Evolutionary conservation across 2,113 vertebrate genomes (phyloP).

Genomic region (Alligator sinensis): DNA sequence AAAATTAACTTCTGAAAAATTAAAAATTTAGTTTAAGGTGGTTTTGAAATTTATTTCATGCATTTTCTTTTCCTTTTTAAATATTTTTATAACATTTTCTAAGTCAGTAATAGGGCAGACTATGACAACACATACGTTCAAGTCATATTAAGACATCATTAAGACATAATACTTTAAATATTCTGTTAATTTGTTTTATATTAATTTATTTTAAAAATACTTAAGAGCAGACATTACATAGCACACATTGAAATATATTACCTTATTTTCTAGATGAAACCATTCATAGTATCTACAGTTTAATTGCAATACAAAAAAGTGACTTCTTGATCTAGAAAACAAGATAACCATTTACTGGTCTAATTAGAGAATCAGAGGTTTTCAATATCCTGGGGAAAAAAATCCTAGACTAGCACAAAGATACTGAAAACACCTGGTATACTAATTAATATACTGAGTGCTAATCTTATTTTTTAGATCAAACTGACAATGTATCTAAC

Average conservation of each 20-base stretch:
- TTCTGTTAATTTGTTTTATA: conserved; percentile 51
- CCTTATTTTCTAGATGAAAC: conserved; percentile 61
- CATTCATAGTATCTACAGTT: conserved; percentile 59
- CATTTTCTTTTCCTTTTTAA: background rate
- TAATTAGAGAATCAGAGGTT: conserved; percentile 60
- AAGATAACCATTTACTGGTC: conserved; percentile 42
- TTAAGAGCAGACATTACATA: conserved; percentile 42
- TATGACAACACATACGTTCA: accelerated
- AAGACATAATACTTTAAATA: background rate
- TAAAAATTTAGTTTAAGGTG: too few species aligned
- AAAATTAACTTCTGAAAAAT: too few species aligned
- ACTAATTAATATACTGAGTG: background rate
- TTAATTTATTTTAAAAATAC: background rate
- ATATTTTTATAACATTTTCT: background rate
- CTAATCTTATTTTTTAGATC: background rate
- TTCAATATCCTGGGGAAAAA: conserved; percentile 42
- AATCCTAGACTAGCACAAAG: background rate
- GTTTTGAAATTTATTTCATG: too few species aligned
- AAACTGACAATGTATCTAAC: background rate
- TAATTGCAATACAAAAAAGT: conserved; percentile 33
- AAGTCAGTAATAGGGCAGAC: background rate
- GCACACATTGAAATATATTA: conserved; percentile 65
- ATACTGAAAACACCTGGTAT: background rate
- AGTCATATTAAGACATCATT: conserved; percentile 28
- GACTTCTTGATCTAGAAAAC: conserved; percentile 34